Evolutionary conservation across 2,113 vertebrate species (phyloP).

Genomic region (Azemiops feae): DNA sequence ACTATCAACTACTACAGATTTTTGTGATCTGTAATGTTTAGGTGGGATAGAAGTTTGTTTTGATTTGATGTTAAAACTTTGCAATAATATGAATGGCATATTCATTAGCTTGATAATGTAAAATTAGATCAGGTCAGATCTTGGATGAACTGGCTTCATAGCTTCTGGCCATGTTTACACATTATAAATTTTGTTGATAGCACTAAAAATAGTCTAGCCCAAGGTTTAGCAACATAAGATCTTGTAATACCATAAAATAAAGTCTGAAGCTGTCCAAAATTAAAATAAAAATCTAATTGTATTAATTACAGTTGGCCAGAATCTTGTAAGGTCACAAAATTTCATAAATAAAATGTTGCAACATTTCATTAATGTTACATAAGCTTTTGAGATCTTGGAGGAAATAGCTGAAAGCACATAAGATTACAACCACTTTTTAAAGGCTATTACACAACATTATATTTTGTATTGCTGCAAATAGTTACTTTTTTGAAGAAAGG

Average conservation of each 20-base stretch:
- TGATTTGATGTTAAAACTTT: background rate
- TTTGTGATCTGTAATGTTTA: background rate
- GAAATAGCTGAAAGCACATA: background rate
- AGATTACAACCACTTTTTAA: background rate
- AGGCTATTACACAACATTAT: background rate
- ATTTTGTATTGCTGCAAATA: background rate
- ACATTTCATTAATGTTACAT: background rate
- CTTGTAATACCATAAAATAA: background rate
- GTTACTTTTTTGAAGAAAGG: background rate
- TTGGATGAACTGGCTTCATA: background rate
- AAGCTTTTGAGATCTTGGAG: background rate
- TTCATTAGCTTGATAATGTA: background rate
- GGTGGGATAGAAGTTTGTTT: background rate
- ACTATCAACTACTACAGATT: background rate
- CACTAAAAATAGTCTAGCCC: background rate
- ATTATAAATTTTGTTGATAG: accelerated
- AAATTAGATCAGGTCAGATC: background rate
- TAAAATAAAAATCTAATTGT: background rate
- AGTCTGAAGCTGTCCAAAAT: background rate
- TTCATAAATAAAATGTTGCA: background rate
- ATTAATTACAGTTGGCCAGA: background rate
- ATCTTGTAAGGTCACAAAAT: background rate
- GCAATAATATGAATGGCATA: background rate
- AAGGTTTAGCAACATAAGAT: background rate
- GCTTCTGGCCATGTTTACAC: background rate